Base-by-base conservation (phyloP, 2,797 vertebrate genomes). In the Halcyon badia region DNA sequence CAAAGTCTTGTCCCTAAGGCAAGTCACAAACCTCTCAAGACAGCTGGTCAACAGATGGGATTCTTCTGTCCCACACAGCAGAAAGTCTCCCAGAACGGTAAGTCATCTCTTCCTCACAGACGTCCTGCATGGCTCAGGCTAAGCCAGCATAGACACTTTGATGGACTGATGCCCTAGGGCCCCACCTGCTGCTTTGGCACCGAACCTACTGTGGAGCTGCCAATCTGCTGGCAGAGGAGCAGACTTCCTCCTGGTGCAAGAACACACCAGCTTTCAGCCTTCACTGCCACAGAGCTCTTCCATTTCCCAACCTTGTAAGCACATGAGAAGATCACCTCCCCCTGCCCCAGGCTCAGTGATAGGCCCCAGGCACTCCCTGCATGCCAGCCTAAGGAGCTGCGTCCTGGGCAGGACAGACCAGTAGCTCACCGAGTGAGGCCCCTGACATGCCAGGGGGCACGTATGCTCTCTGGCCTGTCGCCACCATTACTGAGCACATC, bases 381-480 rank as follows among this genome's bases (percentile, higher is more conserved):
- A 7, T 8, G 25, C 28, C 35, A 35, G 18, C 21, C 62, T 44
- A 7, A 12, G 9, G 4, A 60, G 21, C 33, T 37, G 14, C 33
- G 30, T 22, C 35, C 54, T 22, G 12, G 11, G 13, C 26, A 48
- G 44, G 26, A 48, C 22, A 73, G 37, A 46, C 6, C 25, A 41
- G 56, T 19, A 73, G 35, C 61, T 77, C 24, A 31, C 14, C 5
- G 6, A 62, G 18, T n/a, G 0, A 88, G 30, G 4, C 3, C 19
- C 31, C 16, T 26, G 25, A 17, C 14, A 3, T 8, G 28, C 39
- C 41, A 35, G 12, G 21, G 17, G 9, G 0, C 15, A 62, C 2
- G 0, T 9, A 24, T 11, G 19, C 16, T 72, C 33, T 69, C 25
- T 19, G 11, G 35, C 6, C 28, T 21, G 7, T 15, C 46, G 37